Base-by-base conservation (phyloP, 2,888 invertebrate species). In the Acrobasis suavella region DNA sequence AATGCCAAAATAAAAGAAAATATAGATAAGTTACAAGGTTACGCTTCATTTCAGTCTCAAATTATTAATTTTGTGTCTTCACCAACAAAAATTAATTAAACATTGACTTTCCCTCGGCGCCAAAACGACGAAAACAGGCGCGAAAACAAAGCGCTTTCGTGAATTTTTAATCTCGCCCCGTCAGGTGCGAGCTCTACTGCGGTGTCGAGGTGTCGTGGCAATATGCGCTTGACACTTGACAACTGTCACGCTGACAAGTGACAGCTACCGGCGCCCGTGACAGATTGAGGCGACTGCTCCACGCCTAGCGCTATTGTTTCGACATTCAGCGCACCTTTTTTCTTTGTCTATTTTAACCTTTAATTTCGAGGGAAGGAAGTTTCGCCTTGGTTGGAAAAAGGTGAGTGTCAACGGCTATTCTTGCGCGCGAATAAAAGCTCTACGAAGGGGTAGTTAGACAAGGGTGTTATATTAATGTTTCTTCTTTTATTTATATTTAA, bases 211-310 rank as follows among this genome's bases (percentile, higher is more conserved):
- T 79, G 82, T 78, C 75, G 73, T 74, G 71, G 76, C 79, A 78
- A 74, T 77, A 85, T 78, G 80, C 74, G 68, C 74, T 75, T 81
- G 89, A 83, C 86, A 85, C 72, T 70, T 80, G 87, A 83, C 86
- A 80, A 70, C 65, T 72, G 77, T 75, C 79, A 76, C 2, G 72
- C 64, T 81, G 85, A 81, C 85, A 83, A 76, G 67, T 78, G 86
- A 84, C 87, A 86, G 78, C 42, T 56, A 56, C 80, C 80, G 77
- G 72, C 76, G 71, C 71, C 74, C 77, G 79, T 86, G 88, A 87
- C 85, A 86, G 90, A 90, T 91, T 89, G 89, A 82, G 85, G 85
- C 83, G 82, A 70, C 65, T 78, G 81, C 81, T 78, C 76, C 81
- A 77, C 80, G 81, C 75, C 73, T 61, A 68, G 60, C 63, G 7